Base-by-base conservation (phyloP, 2,888 invertebrate species). In the Masnerella sp. region DNA sequence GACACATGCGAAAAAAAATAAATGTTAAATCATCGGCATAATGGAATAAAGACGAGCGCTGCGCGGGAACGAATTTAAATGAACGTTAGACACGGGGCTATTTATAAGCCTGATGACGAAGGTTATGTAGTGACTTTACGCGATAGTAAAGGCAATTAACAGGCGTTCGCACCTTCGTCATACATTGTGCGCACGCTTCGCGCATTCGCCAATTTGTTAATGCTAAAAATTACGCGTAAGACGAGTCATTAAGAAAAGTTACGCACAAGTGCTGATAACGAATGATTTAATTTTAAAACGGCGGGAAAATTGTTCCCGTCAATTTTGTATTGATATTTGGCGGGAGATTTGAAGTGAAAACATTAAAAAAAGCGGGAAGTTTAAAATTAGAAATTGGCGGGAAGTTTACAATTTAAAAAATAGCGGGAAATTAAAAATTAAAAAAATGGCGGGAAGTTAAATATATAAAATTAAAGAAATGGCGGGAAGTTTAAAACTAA, bases 41-140 rank as follows among this genome's bases (percentile, higher is more conserved):
- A 45, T 47, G 38, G 20, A 62, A 47, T 22, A 14, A 56, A 56
- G 56, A 56, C 17, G 42, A 43, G 7, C 42, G 30, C 22, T 20
- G 30, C n/a, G 45, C 67, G 47, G 52, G 25, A 61, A 52, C 14
- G 54, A 30, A 61, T 69, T 54, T 32, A 52, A 52, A 52, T 61
- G 52, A 52, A 49, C 32, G 45, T 58, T 40, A 51, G 43, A 58
- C 40, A 49, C 45, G 52, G 7, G 15, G 59, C 65, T 72, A 72
- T 72, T 72, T 72, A 72, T 65, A 72, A 43, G 18, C 9, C 20
- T 15, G 69, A 69, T 59, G 43, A 65, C 54, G 71, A 65, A 65
- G 59, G 45, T 36, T 43, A 17, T 8, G 30, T 17, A 30, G 47
- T 32, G 59, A 68, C 42, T 59, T 68, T 36, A 68, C 68, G 61